Evolutionary conservation across 2,888 invertebrate genomes (phyloP).

Genomic region (Herminia tarsipennalis): DNA sequence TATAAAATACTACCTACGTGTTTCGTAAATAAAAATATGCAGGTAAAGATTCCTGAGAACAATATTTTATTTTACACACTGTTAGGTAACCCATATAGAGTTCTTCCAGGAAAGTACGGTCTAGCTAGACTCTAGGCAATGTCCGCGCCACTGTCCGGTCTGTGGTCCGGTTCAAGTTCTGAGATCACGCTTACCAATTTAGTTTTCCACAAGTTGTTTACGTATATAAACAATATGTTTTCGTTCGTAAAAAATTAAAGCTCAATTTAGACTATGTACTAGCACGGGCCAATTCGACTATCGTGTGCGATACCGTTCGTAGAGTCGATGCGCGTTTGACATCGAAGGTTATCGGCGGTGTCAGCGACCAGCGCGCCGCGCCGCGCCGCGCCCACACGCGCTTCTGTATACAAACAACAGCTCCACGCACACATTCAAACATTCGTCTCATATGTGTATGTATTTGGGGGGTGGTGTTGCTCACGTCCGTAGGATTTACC

Average conservation of each 20-base stretch:
- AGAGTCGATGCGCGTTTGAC: conserved; percentile 71
- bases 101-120: too few species aligned
- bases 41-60: too few species aligned
- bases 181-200: too few species aligned
- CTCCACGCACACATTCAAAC: conserved; percentile 53
- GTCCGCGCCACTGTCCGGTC: too few species aligned
- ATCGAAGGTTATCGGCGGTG: conserved; percentile 83
- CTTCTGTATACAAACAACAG: conserved; percentile 74
- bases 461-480: too few species aligned
- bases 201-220: not conserved
- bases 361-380: conserved; percentile 80
- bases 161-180: too few species aligned
- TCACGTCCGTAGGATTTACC: too few species aligned
- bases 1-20: too few species aligned
- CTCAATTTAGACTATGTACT: not conserved
- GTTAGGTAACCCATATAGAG: too few species aligned
- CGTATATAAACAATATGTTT: not conserved
- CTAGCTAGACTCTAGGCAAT: too few species aligned
- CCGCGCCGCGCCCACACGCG: conserved; percentile 76
- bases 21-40: too few species aligned
- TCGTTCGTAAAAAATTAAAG: not conserved
- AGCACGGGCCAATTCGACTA: conserved; percentile 34
- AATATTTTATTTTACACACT: too few species aligned
- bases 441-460: conserved; percentile 14
- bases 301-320: conserved; percentile 56